A percentile compares a stretch with the other conserved stretches of the same genome.
Evolutionary conservation across 2,113 vertebrate species (phyloP).

Genomic region (Accipiter cooperii): DNA sequence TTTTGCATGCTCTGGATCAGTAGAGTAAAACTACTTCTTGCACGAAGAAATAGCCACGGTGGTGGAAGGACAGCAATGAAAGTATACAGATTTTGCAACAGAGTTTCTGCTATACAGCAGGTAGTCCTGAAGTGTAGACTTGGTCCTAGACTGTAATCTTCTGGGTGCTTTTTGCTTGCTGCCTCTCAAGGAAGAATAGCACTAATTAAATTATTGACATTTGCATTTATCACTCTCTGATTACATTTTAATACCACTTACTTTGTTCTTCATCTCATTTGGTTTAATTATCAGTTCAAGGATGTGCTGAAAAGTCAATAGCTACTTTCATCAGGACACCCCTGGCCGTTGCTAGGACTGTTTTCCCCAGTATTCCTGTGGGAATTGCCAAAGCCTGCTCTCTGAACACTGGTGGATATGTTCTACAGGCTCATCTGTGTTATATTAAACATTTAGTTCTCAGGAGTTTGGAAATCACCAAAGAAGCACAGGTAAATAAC

Average conservation of each 20-base stretch:
- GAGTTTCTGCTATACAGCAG: not conserved
- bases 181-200: not conserved
- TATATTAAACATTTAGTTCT: not conserved
- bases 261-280: slow-evolving; percentile 8
- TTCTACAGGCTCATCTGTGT: not conserved
- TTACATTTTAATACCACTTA: slow-evolving; percentile 27
- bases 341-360: not conserved
- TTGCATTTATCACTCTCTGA: slow-evolving; percentile 20
- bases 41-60: not conserved
- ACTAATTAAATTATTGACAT: slow-evolving; percentile 49
- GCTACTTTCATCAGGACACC: not conserved
- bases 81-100: not conserved
- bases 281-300: slow-evolving; percentile 1
- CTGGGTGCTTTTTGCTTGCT: not conserved
- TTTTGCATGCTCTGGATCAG: not conserved
- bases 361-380: not conserved
- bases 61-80: not conserved
- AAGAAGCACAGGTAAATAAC: not conserved
- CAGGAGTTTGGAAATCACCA: not conserved
- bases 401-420: not conserved
- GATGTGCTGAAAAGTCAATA: slow-evolving; percentile 38
- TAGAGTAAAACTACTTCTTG: not conserved
- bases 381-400: not conserved
- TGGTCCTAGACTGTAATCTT: not conserved
- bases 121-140: not conserved